Base-by-base conservation (phyloP, 2,888 invertebrate species). In the Pyrocoelia pectoralis region DNA sequence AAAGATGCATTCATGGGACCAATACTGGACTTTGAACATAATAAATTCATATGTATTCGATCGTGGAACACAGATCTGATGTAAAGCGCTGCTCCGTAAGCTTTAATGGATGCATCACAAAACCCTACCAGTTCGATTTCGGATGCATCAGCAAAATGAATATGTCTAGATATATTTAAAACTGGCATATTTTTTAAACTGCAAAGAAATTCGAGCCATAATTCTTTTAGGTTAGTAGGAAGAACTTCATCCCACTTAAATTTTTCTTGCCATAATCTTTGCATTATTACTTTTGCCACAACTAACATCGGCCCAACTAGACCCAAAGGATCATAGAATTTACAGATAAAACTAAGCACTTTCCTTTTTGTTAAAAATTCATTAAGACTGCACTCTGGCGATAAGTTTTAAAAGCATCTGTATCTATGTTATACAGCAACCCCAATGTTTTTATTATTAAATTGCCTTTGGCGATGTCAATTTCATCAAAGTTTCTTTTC, bases 281-380 rank as follows among this genome's bases (percentile, higher is more conserved):
- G 53, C 53, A 53, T 53, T 15, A 53, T 40, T 2, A 53, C 6
- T 19, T 53, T 53, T 1, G 54, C 64, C 10, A 40, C 19, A 15
- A 64, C 52, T 18, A 63, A 59, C 10, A 66, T 51, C 0, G 62
- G 59, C 1, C 59, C 56, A 9, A 66, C 18, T 10, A 62, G 24
- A 2, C 58, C 66, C 15, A 62, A 43, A 12, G 66, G 66, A 28
- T 66, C 63, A 46, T 41, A 66, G 28, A 66, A 49, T 60, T 58
- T 54, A 29, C 52, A 58, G n/a, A 63, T 48, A 13, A 15, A 14
- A 19, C 54, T 58, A 6, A 64, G 56, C n/a, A 66, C 43, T 15
- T 12, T 33, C 24, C 61, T 13, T 52, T 67, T 67, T 8, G 61
- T 65, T 14, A 38, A 3, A 24, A 3, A 24, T 24, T 53, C 12